Evolutionary conservation across 2,113 vertebrate species (phyloP), one percentile per base, ranked within the genome.

Genomic region (Apodemus speciosus): DNA sequence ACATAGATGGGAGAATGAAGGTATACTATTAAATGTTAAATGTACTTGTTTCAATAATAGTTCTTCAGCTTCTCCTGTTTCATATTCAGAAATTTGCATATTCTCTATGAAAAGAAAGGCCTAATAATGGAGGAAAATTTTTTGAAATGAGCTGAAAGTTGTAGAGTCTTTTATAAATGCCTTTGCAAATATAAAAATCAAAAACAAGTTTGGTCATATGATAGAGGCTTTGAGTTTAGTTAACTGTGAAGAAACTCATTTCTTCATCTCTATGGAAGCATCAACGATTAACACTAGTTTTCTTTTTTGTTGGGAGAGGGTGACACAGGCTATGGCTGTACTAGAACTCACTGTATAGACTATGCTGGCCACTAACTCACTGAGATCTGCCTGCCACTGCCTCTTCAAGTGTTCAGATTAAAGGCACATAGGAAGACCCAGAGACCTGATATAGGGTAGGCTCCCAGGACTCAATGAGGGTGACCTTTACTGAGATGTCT

Each of bases 91-190:
- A 51, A 15, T 58, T 58, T 58, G 81, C 80, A 38, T 88, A 84
- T 75, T 94, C 87, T 88, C 5, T 81, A 72, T 23, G 76, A 68
- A 56, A 69, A 66, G 40, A 92, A 89, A 89, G 60, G 64, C 66
- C 16, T 88, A 0, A 23, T 76, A 68, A 53, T 73, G 18, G 13
- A 1, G 9, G 4, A n/a, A 90, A 92, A 7, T 3, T 46, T 95
- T 84, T 79, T 84, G 69, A 79, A 91, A 75, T 88, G 6, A 85
- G 58, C 9, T 85, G 43, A 75, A 89, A 62, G 25, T 58, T 58
- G 20, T 40, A 27, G 6, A 40, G 20, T 43, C 13, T 71, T 69
- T 35, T 21, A 71, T 21, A 43, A 92, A 93, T 46, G 2, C 32
- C 16, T 91, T 20, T 68, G 6, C 62, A 60, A 35, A 66, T 56